phyloP scores from a whole-genome alignment of 2,113 vertebrate genomes.

The Spizaetus ornatus region DNA sequence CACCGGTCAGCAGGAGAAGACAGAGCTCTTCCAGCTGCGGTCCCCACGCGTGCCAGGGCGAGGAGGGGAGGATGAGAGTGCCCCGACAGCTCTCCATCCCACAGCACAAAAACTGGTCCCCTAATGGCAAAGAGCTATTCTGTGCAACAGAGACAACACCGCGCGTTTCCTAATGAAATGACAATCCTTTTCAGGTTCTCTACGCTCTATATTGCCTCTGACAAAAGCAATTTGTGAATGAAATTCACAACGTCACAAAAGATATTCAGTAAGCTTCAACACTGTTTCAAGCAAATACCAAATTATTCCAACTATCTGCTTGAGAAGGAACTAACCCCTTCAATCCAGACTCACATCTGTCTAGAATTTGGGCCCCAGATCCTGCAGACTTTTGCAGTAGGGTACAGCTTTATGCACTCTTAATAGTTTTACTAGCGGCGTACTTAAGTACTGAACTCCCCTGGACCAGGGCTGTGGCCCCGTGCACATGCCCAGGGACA shows the following conservation, averaged over 20 bases:
- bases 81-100: neutral
- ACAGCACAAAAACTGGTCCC: neutral
- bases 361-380: fast-evolving
- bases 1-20: neutral
- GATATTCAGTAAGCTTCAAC: neutral
- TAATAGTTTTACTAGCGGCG: neutral
- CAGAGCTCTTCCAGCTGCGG: neutral
- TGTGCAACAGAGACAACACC: neutral
- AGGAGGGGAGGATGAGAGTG: neutral
- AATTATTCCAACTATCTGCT: neutral
- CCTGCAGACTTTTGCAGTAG: neutral
- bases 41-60: fast-evolving
- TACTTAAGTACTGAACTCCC: neutral
- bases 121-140: neutral
- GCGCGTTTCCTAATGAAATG: neutral
- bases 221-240: neutral
- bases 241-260: neutral
- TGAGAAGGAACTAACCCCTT: neutral
- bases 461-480: neutral
- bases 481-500: neutral
- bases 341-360: neutral
- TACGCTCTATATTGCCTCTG: neutral
- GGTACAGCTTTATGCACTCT: neutral
- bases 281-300: neutral
- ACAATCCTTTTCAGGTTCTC: neutral